Evolutionary conservation across 2,888 invertebrate genomes (phyloP).

Genomic region (Coelogynopora nodosa): DNA sequence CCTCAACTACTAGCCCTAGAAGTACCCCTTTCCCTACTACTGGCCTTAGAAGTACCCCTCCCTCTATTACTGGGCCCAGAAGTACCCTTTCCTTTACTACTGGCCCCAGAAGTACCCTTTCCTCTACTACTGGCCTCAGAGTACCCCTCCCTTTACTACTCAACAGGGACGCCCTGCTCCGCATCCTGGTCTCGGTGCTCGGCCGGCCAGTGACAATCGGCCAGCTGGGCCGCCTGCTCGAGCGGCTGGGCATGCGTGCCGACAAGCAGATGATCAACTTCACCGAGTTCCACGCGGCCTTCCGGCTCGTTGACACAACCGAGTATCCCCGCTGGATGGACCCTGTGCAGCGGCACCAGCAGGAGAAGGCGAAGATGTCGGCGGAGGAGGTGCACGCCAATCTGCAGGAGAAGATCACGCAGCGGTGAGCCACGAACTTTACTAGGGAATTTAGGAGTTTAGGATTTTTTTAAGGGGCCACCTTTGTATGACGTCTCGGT

Average conservation of each 20-base stretch:
- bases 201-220: conserved; percentile 52
- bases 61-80: conserved; percentile 10
- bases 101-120: too few relatives aligned
- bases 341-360: conserved; percentile 53
- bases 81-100: too few relatives aligned
- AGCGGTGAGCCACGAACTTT: conserved; percentile 55
- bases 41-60: not conserved
- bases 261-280: conserved; percentile 55
- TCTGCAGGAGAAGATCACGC: conserved; percentile 58
- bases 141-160: not conserved
- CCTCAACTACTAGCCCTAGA: too few relatives aligned
- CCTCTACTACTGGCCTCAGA: too few relatives aligned
- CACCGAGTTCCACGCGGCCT: conserved; percentile 57
- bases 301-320: conserved; percentile 50
- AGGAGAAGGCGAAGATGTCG: conserved; percentile 53
- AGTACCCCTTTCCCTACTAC: not conserved
- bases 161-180: conserved; percentile 56
- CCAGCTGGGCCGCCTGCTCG: conserved; percentile 53
- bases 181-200: conserved; percentile 55
- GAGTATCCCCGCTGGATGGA: conserved; percentile 59
- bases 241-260: conserved; percentile 52
- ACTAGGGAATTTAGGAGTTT: too few relatives aligned
- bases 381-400: conserved; percentile 57
- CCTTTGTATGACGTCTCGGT: too few relatives aligned
- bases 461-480: too few relatives aligned